Evolutionary conservation across 2,113 vertebrate species (phyloP), one percentile per base, ranked within the genome.

Genomic region (Epinephelus fuscoguttatus): DNA sequence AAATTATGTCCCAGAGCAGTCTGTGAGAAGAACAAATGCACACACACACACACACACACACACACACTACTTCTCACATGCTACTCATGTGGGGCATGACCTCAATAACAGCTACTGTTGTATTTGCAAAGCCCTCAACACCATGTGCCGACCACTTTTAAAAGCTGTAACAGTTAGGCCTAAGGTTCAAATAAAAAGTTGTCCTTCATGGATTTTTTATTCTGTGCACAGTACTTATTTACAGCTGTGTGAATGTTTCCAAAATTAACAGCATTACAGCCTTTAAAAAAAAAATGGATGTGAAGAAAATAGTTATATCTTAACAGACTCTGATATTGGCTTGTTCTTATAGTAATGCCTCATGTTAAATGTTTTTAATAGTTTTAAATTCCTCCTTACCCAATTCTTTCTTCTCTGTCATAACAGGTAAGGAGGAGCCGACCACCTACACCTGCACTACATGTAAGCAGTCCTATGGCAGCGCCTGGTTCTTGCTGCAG

Each of bases 381-480:
- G 21, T 49, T 17, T 67, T 42, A 12, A 50, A 52, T 45, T 21
- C 53, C 13, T 62, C 27, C 75, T 89, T 67, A 90, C 53, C 1
- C 1, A 0, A 15, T 57, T 70, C 13, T 75, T 62, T 85, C 45
- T 78, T 75, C 40, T 88, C 49, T 97, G 90, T 97, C 81, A 91
- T 95, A 93, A 88, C 96, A 99, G 98, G 98, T 96, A 99, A 99
- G 96, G 98, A 99, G 88, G 98, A 99, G 96, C 98, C 98, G 81
- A 98, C 97, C 96, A 99, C 97, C 95, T 99, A 99, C 92, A 99
- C 98, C 93, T 99, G 98, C 97, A 99, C 98, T 89, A 99, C 98
- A 91, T 99, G 98, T 95, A 99, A 99, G 97, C 98, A 99, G 96
- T 96, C 97, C 79, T 99, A 99, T 91, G 97, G 97, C 96, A 99